Conservation (phyloP, 2,113 vertebrate genomes). For the Monarcha castaneiventris region DNA sequence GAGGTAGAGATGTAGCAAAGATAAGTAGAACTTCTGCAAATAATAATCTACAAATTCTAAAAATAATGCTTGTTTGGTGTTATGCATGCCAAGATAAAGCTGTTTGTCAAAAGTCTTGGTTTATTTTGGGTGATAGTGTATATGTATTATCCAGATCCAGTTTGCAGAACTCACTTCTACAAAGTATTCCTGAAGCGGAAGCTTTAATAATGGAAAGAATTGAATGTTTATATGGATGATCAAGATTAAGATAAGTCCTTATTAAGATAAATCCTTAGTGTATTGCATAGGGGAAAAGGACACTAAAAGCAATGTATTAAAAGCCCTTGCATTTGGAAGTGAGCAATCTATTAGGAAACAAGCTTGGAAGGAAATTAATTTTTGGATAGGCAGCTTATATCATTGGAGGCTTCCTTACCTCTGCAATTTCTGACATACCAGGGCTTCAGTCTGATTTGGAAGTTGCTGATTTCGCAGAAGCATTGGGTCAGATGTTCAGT, state of each 20-base stretch:
- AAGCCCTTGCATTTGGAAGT: background rate
- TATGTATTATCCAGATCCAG: background rate
- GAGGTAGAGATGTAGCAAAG: background rate
- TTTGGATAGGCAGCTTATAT: background rate
- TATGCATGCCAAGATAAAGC: background rate
- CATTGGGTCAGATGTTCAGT: background rate
- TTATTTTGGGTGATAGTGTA: background rate
- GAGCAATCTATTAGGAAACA: background rate
- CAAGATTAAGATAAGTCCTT: background rate
- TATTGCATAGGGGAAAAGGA: background rate
- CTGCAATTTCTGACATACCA: background rate
- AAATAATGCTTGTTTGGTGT: background rate
- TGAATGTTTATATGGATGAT: background rate
- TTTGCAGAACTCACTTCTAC: background rate
- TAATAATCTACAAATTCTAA: background rate
- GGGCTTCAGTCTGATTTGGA: background rate
- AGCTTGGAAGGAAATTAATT: background rate
- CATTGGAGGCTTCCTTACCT: background rate
- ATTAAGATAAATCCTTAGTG: background rate
- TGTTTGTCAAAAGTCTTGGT: background rate
- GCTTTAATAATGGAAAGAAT: background rate
- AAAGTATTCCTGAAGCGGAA: background rate
- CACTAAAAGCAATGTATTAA: background rate
- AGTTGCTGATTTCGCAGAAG: background rate
- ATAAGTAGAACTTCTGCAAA: background rate